Evolutionary conservation across 2,797 vertebrate genomes (phyloP).

Genomic region (Nyctalus aviator): DNA sequence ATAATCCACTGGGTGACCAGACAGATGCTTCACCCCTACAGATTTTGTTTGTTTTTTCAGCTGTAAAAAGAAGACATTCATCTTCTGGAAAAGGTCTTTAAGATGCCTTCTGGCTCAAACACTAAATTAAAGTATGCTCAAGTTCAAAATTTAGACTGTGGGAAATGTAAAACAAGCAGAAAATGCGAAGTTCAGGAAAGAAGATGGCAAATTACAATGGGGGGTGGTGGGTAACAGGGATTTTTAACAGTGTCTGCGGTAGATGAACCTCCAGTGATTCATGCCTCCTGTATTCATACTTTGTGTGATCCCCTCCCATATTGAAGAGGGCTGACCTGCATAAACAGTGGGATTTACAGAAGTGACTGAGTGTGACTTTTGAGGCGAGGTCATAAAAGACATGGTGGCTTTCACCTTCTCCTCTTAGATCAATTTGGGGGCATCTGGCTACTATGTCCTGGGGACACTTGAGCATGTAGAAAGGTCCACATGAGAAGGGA

Average conservation of each 20-base stretch:
- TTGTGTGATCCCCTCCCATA: neutral
- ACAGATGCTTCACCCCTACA: rapidly evolving
- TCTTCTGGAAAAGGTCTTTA: neutral
- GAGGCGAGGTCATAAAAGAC: neutral
- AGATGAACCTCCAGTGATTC: neutral
- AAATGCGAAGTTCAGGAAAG: conserved; percentile 1
- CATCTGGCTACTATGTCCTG: neutral
- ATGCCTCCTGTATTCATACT: neutral
- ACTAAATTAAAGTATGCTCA: neutral
- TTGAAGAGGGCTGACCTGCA: neutral
- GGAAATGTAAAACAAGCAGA: neutral
- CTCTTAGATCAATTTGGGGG: neutral
- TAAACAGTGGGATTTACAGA: neutral
- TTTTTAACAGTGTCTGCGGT: neutral
- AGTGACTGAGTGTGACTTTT: neutral
- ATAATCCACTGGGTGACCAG: too few relatives aligned
- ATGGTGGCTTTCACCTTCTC: neutral
- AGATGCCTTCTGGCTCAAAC: neutral
- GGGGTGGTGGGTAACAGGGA: neutral
- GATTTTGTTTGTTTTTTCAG: neutral
- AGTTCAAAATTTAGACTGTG: neutral
- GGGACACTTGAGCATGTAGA: neutral
- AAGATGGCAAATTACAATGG: neutral
- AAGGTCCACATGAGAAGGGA: neutral
- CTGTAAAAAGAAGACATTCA: neutral